Evolutionary conservation across 2,113 vertebrate genomes (phyloP).

Genomic region (Plectropomus leopardus): DNA sequence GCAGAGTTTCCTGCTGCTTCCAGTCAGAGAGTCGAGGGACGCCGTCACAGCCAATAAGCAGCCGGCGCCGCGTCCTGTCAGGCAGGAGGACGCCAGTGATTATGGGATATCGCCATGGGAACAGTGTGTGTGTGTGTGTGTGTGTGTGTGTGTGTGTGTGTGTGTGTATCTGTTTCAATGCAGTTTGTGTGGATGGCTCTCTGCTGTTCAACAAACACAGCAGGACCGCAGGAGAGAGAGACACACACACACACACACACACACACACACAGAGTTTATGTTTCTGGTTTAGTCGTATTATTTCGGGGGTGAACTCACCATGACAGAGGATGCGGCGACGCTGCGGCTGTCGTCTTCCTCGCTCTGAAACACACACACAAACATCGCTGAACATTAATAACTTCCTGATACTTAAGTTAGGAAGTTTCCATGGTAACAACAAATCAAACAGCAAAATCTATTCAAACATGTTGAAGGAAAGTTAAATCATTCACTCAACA

Average conservation of each 20-base stretch:
- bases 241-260: too few species aligned
- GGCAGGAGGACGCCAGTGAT: neutral
- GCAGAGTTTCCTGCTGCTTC: slow-evolving; percentile 24
- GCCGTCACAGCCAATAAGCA: too few species aligned
- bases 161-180: neutral
- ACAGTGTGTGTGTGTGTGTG: neutral
- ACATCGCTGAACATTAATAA: neutral
- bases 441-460: too few species aligned
- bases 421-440: neutral
- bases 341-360: slow-evolving; percentile 74
- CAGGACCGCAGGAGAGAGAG: too few species aligned
- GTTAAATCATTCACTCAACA: neutral
- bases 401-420: too few species aligned
- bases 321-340: slow-evolving; percentile 71
- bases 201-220: too few species aligned
- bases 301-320: slow-evolving; percentile 47
- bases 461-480: neutral
- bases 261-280: too few species aligned
- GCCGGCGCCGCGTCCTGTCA: too few species aligned
- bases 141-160: neutral
- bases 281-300: too few species aligned
- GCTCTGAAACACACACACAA: slow-evolving; percentile 62
- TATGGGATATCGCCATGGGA: slow-evolving; percentile 43
- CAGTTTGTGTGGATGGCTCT: too few species aligned
- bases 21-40: slow-evolving; percentile 15